Conservation (phyloP, 2,797 vertebrate species). For the Picus viridis region DNA sequence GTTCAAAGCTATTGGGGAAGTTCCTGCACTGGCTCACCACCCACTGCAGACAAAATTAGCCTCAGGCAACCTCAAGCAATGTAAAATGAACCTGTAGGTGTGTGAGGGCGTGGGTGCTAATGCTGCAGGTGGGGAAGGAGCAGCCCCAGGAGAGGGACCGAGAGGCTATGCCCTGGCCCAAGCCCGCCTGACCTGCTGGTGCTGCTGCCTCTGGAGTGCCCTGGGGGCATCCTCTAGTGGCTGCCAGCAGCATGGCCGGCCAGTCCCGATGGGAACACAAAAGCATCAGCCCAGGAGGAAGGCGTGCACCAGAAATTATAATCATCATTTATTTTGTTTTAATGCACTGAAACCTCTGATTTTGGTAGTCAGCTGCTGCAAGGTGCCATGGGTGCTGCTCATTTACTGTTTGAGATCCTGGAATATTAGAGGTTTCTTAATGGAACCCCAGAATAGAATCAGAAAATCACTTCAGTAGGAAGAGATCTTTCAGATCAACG, state of each 20-base stretch:
- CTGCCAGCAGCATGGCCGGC: background rate
- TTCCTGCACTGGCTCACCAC: fast-evolving
- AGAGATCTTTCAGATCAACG: too few species aligned
- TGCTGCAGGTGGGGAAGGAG: background rate
- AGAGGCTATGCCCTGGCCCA: background rate
- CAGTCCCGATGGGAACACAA: background rate
- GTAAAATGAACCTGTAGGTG: background rate
- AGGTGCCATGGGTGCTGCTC: too few species aligned
- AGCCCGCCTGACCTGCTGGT: too few species aligned
- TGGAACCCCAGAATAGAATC: too few species aligned
- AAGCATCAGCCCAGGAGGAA: background rate
- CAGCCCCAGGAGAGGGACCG: background rate
- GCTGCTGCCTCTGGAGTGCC: background rate
- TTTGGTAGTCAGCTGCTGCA: background rate
- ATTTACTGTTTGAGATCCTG: too few species aligned
- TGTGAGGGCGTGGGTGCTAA: background rate
- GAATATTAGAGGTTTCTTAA: too few species aligned
- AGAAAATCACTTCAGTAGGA: too few species aligned
- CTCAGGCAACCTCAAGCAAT: background rate
- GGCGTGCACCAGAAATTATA: background rate
- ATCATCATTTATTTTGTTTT: too few species aligned
- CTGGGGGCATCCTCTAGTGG: slow-evolving; percentile 15
- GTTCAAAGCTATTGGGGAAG: background rate
- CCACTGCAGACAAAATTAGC: background rate
- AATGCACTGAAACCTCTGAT: fast-evolving